Percentiles rank a stretch among this genome's conserved stretches.
These are phyloP conservation scores for Urosaurus nigricauda DNA, from an alignment of 2,797 vertebrate genomes.

Conservation along the genomic window DNA sequence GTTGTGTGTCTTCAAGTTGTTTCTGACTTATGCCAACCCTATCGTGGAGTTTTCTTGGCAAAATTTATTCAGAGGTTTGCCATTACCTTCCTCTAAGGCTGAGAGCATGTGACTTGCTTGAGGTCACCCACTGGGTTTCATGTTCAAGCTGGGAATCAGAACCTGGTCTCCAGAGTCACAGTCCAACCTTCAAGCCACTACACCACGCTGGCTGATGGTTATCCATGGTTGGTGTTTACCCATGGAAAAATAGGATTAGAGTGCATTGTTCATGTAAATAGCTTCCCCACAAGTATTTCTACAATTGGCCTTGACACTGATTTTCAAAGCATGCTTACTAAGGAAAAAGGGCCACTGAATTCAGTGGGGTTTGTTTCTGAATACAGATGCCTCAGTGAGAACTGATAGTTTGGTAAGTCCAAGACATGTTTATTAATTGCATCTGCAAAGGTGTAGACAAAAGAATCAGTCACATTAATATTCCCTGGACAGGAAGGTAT, in stretches of 20 bases:
- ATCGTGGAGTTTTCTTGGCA: no score
- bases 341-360: slow-evolving; percentile 5
- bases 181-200: no score
- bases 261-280: background rate
- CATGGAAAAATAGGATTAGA: background rate
- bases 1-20: no score
- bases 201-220: no score
- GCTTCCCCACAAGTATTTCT: background rate
- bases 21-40: no score
- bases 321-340: background rate
- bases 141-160: no score
- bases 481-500: background rate
- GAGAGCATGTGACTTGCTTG: no score
- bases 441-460: background rate
- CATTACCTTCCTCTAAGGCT: no score
- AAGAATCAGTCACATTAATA: slow-evolving; percentile 17
- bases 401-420: background rate
- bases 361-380: background rate
- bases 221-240: background rate
- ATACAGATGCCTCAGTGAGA: background rate
- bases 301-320: background rate
- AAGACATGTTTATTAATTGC: background rate
- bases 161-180: no score
- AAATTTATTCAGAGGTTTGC: no score
- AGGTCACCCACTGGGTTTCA: no score